Evolutionary conservation across 2,113 vertebrate species (phyloP).

Genomic region (Periophthalmus modestus): DNA sequence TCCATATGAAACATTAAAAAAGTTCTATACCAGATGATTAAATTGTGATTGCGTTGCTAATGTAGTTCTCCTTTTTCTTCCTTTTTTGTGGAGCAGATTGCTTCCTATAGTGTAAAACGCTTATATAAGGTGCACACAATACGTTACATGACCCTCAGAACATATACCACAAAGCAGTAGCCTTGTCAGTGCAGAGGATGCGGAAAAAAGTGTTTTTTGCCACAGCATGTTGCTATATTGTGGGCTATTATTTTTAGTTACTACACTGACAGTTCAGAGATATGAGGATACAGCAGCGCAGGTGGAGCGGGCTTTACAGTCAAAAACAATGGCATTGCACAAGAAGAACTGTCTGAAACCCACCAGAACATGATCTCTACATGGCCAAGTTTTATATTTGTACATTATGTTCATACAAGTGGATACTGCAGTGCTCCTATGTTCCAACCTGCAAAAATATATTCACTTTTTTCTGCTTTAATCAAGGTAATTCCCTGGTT

Average conservation of each 20-base stretch:
- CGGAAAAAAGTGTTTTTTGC: constrained; percentile 1
- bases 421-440: too few species aligned
- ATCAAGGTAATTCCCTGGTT: too few species aligned
- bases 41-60: too few species aligned
- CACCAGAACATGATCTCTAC: neutral
- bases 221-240: constrained; percentile 3
- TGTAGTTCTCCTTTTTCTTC: too few species aligned
- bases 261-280: constrained; percentile 25
- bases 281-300: constrained; percentile 3
- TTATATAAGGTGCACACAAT: neutral
- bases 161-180: neutral
- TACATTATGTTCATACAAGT: neutral
- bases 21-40: too few species aligned
- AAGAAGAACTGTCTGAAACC: constrained; percentile 11
- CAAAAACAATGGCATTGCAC: constrained; percentile 39
- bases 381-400: neutral
- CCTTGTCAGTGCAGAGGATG: neutral
- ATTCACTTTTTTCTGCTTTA: too few species aligned
- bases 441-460: too few species aligned
- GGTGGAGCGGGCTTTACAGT: constrained; percentile 26
- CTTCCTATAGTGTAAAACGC: too few species aligned
- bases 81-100: too few species aligned
- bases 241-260: constrained; percentile 12
- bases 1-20: too few species aligned
- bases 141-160: neutral